These are phyloP conservation scores for Tupiocoris notatus DNA, from an alignment of 2,888 invertebrate genomes.

Conservation along the genomic window DNA sequence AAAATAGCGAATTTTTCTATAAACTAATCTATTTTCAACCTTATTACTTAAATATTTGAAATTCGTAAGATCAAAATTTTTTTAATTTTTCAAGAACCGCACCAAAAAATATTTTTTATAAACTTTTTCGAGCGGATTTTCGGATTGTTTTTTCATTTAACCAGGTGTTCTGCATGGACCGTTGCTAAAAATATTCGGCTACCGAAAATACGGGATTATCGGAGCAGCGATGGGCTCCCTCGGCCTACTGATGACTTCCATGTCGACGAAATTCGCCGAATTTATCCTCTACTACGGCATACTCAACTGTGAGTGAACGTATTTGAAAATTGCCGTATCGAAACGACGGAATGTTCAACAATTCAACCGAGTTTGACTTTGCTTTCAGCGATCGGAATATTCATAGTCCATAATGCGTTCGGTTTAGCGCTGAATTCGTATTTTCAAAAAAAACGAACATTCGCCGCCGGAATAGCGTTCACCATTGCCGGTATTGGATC, in stretches of 20 bases:
- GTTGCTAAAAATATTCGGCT: conserved; percentile 62
- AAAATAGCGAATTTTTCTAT: too few species aligned
- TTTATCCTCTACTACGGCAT: conserved; percentile 67
- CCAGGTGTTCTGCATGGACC: conserved; percentile 65
- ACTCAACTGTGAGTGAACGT: conserved; percentile 60
- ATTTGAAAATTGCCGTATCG: too few species aligned
- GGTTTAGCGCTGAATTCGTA: conserved; percentile 66
- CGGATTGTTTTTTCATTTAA: not conserved
- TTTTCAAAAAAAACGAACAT: conserved; percentile 63
- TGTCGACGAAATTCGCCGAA: conserved; percentile 59
- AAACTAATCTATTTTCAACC: not conserved
- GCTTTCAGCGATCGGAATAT: conserved; percentile 63
- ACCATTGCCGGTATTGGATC: conserved; percentile 66
- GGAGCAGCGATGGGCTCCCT: conserved; percentile 60
- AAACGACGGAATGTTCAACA: too few species aligned
- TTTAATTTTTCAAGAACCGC: not conserved
- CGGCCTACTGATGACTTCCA: conserved; percentile 62
- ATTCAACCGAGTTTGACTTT: not conserved
- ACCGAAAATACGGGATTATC: conserved; percentile 63
- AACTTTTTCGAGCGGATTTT: not conserved
- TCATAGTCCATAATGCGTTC: conserved; percentile 62
- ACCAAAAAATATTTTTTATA: not conserved
- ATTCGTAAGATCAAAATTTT: not conserved
- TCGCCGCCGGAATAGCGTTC: conserved; percentile 64
- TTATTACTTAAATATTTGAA: too few species aligned